These are phyloP conservation scores for Leptosomus discolor DNA, from an alignment of 2,113 vertebrate genomes.

Conservation along the genomic window DNA sequence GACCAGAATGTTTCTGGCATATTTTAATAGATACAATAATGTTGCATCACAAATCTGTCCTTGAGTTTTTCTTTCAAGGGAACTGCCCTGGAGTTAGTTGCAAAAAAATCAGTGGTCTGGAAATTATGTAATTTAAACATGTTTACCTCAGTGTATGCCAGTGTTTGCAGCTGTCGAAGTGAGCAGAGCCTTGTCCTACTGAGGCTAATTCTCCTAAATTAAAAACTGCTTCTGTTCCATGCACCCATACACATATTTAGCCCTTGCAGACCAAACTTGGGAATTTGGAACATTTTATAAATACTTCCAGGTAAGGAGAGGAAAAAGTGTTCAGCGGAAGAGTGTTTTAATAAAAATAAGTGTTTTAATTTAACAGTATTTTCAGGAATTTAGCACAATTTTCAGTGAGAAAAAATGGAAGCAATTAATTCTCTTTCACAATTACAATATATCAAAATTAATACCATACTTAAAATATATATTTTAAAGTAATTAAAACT, in stretches of 20 bases:
- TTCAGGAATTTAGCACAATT: neutral
- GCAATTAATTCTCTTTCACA: neutral
- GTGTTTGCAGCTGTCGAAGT: slow-evolving; percentile 37
- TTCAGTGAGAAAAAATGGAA: neutral
- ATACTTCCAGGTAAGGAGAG: neutral
- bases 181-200: neutral
- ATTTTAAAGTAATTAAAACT: neutral
- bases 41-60: slow-evolving; percentile 46
- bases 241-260: neutral
- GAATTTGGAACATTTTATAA: neutral
- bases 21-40: slow-evolving; percentile 26
- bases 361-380: neutral
- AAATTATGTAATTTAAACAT: slow-evolving; percentile 63
- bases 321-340: neutral
- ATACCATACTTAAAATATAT: neutral
- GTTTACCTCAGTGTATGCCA: slow-evolving; percentile 53
- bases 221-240: slow-evolving; percentile 4
- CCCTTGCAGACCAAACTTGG: neutral
- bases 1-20: neutral
- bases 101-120: slow-evolving; percentile 58
- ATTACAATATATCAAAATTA: neutral
- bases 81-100: slow-evolving; percentile 60
- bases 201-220: slow-evolving; percentile 25
- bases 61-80: slow-evolving; percentile 61
- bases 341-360: neutral